Evolutionary conservation across 2,797 vertebrate genomes (phyloP).

Genomic region (Rhincodon typus): DNA sequence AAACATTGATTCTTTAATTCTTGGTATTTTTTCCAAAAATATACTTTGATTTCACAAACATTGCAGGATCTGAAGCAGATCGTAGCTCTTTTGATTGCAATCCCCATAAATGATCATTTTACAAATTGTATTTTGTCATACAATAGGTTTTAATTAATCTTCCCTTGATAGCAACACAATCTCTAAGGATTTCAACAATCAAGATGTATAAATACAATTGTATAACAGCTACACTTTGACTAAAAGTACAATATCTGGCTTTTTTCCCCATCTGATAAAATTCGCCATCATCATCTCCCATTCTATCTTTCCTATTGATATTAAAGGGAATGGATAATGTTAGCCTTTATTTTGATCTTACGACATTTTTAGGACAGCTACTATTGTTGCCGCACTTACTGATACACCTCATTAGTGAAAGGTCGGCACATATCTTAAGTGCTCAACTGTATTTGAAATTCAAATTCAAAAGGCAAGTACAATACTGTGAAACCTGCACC

Average conservation of each 20-base stretch:
- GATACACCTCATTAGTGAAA: background rate
- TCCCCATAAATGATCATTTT: background rate
- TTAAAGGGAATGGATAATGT: background rate
- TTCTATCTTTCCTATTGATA: background rate
- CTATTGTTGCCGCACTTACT: background rate
- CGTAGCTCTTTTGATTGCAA: background rate
- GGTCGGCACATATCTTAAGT: background rate
- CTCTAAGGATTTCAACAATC: background rate
- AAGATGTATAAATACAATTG: background rate
- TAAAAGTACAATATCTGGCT: background rate
- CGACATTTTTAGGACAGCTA: background rate
- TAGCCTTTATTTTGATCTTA: background rate
- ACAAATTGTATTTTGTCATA: background rate
- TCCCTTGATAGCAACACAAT: background rate
- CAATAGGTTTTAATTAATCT: background rate
- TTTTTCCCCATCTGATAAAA: background rate
- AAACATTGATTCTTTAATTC: background rate
- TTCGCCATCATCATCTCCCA: background rate
- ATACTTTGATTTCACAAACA: background rate
- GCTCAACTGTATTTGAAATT: background rate
- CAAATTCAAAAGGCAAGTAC: background rate
- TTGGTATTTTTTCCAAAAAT: background rate
- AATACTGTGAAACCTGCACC: background rate
- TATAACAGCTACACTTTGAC: background rate
- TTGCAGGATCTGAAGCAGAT: background rate